Evolutionary conservation across 2,888 invertebrate species (phyloP), one percentile per base, ranked within the genome.

Genomic region (Caenorhabditis panamensis): DNA sequence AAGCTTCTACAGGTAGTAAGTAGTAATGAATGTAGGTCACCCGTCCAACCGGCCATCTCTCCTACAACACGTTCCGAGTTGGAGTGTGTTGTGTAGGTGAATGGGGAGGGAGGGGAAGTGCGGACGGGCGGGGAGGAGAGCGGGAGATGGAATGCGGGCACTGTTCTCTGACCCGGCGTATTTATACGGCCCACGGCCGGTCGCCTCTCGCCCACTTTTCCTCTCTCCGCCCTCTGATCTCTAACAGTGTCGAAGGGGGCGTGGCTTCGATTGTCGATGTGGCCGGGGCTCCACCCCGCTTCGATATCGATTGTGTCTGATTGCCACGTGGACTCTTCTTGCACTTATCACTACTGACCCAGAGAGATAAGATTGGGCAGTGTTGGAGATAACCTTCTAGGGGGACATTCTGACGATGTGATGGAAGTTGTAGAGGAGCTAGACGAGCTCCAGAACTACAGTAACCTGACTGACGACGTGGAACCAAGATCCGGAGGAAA

Each of bases 101-200:
- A 36, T 49, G 53, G 37, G 53, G 69, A 37, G 41, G 51, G 62
- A 71, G 71, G 41, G 61, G 44, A 54, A 44, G 71, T 31, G 51
- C 24, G 44, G 58, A 18, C 49, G 37, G 36, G 64, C 36, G 51
- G 54, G 56, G 47, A 11, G 24, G 24, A 22, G 58, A 36, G 59
- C 5, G 9, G 31, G 31, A n/a, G 59, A 24, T 66, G 73, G 73
- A 73, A 73, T 73, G 73, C 51, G 73, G 66, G 73, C 73, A 73
- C 73, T 73, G 73, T 73, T 73, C 73, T 73, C 73, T 73, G 73
- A 73, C 73, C 73, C 73, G 73, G 66, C 66, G 64, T 73, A 66
- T 73, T 73, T 73, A 73, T 73, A 73, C 73, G 47, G 51, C 47
- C 49, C 54, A 31, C 64, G 73, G 61, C 31, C 31, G 51, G 71